Conservation (phyloP, 2,888 invertebrate genomes). For the Pollenia amentaria region DNA sequence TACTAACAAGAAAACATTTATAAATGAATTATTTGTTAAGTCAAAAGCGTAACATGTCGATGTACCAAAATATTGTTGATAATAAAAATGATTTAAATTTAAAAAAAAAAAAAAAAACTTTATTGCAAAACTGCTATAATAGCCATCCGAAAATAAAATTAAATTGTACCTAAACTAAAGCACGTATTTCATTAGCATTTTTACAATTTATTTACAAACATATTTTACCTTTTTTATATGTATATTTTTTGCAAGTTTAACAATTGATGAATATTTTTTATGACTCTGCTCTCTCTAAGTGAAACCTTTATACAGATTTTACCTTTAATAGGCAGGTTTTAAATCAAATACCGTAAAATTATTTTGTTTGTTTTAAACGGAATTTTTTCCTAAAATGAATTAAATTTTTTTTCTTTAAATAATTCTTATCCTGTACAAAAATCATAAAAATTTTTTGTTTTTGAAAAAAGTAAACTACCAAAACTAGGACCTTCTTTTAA, state of each 20-base stretch:
- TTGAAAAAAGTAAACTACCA: conserved; percentile 2
- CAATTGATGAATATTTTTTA: conserved; percentile 23
- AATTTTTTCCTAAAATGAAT: background rate
- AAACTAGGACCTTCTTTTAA: conserved; percentile 38
- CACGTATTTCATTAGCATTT: conserved; percentile 73
- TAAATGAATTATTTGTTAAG: too few relatives aligned
- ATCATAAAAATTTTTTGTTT: conserved; percentile 47
- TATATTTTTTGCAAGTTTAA: conserved; percentile 25
- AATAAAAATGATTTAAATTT: too few relatives aligned
- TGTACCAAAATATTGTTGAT: too few relatives aligned
- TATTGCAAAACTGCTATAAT: too few relatives aligned
- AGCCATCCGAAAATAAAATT: conserved; percentile 9
- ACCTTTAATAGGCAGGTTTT: conserved; percentile 44
- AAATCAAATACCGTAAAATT: conserved; percentile 73
- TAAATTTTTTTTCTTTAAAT: background rate
- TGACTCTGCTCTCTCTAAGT: background rate
- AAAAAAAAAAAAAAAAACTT: too few relatives aligned
- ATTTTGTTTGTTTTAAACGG: conserved; percentile 46
- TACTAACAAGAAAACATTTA: too few relatives aligned
- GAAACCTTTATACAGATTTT: background rate
- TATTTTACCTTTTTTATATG: conserved; percentile 39
- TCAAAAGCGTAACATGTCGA: too few relatives aligned
- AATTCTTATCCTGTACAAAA: conserved; percentile 14
- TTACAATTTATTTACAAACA: conserved; percentile 58
- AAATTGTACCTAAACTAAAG: conserved; percentile 52